Evolutionary conservation across 2,888 invertebrate species (phyloP), one percentile per base, ranked within the genome.

Genomic region (Sepiola atlantica): DNA sequence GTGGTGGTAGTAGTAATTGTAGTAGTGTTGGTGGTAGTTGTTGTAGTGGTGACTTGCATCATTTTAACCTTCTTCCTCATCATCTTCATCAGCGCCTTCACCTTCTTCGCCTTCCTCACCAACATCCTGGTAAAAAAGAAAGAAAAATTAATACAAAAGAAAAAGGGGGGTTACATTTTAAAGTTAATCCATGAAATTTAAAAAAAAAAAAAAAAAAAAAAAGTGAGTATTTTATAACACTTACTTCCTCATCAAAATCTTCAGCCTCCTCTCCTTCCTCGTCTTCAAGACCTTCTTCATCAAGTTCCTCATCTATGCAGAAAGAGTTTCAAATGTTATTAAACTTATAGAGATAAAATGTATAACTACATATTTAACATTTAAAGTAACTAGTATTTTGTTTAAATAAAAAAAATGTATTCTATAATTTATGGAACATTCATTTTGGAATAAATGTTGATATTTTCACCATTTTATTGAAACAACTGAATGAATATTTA

Each of bases 241-340:
- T 61, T 61, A 57, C 95, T 54, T 95, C 96, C 0, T 94, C 95
- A 92, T 94, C 95, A 91, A 94, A 54, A 93, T 93, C 93, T n/a
- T 94, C 94, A 18, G 92, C 94, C 32, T 57, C 94, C n/a, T 94
- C 94, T 28, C 91, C 94, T 54, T 94, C 94, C 16, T 94, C 95
- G 32, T 95, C 95, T 93, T 95, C 96, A 61, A 95, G 94, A 35
- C 95, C 96, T 21, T 96, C 96, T 45, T 96, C 96, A 95, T 96
- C 97, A 55, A 96, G 95, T 35, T 97, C 97, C 95, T 97, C 97
- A 94, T 96, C 96, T 94, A 94, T 61, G 93, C 95, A 94, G 94
- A 94, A 94, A 94, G 28, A 94, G 8, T 12, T 55, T 3, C 16
- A 55, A 3, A 55, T 20, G 6, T 55, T 12, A 55, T 20, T 16